Evolutionary conservation across 2,888 invertebrate genomes (phyloP), one percentile per base, ranked within the genome.

Genomic region (Euplexia lucipara): DNA sequence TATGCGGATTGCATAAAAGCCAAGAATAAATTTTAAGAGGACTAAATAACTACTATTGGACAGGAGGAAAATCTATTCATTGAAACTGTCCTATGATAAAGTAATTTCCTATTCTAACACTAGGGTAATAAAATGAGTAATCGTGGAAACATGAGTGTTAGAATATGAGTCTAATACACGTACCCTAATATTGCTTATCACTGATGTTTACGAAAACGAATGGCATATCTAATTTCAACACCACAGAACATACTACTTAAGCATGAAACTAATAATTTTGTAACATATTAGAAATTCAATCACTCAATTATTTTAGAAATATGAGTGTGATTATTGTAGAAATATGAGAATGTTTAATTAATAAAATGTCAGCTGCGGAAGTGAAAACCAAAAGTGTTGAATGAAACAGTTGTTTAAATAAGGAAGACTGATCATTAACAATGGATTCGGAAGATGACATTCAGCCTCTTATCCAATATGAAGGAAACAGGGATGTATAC

Each of bases 371-470:
- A 69, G 37, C 39, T 35, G 16, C 22, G 0, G 0, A 10, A 30
- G n/a, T 41, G 26, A 20, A 41, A 57, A 71, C n/a, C 16, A 42
- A 41, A 62, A 58, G 20, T 53, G 12, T 51, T 56, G 7, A 62
- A 34, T 57, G 10, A 48, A 58, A 49, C 48, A 45, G 20, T 47
- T 66, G 60, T 44, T 48, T 56, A 41, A 70, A 54, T 22, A 60
- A 42, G 26, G 34, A 57, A 58, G 39, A 37, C 30, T 72, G 5
- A 44, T 8, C 8, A 12, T 30, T 37, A 68, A 83, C 51, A 22
- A 92, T 92, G 91, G 89, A 90, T 56, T 89, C 86, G 0, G 94
- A 94, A 56, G 94, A 94, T 60, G 94, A 93, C 74, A 83, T 88
- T 70, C 91, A 88, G 49, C 94, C 94, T 6, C 84, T 95, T 6